phyloP scores from a whole-genome alignment of 1,140 invertebrate species.

The Eufriesea mexicana region DNA sequence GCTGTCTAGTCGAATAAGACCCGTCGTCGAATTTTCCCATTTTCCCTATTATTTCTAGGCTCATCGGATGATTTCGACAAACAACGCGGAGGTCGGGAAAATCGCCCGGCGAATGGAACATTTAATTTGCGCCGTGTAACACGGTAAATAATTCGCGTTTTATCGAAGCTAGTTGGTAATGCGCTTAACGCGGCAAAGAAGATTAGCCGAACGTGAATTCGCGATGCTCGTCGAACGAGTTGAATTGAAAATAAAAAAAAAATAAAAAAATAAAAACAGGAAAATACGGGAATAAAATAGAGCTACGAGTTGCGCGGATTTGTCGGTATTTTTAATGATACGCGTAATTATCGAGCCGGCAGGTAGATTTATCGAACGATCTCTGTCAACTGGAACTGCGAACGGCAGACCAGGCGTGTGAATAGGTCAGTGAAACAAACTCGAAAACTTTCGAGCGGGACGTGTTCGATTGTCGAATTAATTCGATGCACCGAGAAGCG shows the following conservation, averaged over 20 bases:
- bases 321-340: not conserved
- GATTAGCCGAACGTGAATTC: constrained; percentile 4
- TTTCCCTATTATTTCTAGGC: not conserved
- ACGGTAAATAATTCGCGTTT: constrained; percentile 12
- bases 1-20: not conserved
- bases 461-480: constrained; percentile 17
- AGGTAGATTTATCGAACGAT: not conserved
- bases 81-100: no score
- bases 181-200: not conserved
- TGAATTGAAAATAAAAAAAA: not conserved
- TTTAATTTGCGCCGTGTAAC: not conserved
- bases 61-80: no score
- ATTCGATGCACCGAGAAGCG: constrained; percentile 10
- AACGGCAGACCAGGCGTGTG: not conserved
- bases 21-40: not conserved
- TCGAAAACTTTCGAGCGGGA: not conserved
- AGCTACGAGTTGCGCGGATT: not conserved
- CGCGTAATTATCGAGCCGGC: not conserved
- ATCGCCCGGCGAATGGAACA: not conserved
- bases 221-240: not conserved
- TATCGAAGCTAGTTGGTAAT: not conserved
- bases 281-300: not conserved
- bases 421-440: not conserved
- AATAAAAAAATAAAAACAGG: no score
- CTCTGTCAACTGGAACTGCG: not conserved